A percentile compares a stretch with the other conserved stretches of the same genome.
Evolutionary conservation across 2,888 invertebrate genomes (phyloP).

Genomic region (Leptopilina myrica): DNA sequence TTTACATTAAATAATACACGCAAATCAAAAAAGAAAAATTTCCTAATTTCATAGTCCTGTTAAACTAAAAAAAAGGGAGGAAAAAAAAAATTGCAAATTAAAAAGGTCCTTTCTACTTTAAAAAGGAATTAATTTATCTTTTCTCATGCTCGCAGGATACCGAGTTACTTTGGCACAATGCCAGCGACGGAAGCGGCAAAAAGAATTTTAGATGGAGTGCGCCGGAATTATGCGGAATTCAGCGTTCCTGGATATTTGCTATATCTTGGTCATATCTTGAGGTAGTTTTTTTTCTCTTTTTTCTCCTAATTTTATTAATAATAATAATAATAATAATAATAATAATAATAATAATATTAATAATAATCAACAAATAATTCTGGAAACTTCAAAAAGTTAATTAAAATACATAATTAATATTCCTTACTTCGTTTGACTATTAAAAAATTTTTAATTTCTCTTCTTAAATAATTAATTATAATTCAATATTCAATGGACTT

Average conservation of each 20-base stretch:
- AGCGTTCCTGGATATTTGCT: conserved; percentile 82
- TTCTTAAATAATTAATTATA: neutral
- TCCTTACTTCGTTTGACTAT: neutral
- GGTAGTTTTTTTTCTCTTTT: conserved; percentile 62
- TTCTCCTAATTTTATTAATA: too few species aligned
- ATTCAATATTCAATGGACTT: conserved; percentile 20
- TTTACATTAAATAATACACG: neutral
- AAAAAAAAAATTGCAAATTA: neutral
- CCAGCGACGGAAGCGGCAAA: conserved; percentile 80
- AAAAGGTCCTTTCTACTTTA: conserved; percentile 1
- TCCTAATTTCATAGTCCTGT: neutral
- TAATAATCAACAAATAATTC: neutral
- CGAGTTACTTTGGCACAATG: conserved; percentile 83
- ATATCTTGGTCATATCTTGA: conserved; percentile 79
- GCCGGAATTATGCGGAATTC: conserved; percentile 81
- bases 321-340: too few species aligned
- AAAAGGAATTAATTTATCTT: conserved; percentile 37
- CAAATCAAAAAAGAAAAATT: neutral
- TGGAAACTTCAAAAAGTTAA: neutral
- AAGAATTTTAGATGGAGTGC: conserved; percentile 81
- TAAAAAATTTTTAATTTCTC: too few species aligned
- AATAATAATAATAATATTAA: neutral
- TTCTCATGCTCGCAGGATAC: conserved; percentile 77
- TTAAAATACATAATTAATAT: too few species aligned
- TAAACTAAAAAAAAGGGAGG: neutral